Evolutionary conservation across 2,888 invertebrate genomes (phyloP), one percentile per base, ranked within the genome.

Genomic region (Toxonevra muliebris): DNA sequence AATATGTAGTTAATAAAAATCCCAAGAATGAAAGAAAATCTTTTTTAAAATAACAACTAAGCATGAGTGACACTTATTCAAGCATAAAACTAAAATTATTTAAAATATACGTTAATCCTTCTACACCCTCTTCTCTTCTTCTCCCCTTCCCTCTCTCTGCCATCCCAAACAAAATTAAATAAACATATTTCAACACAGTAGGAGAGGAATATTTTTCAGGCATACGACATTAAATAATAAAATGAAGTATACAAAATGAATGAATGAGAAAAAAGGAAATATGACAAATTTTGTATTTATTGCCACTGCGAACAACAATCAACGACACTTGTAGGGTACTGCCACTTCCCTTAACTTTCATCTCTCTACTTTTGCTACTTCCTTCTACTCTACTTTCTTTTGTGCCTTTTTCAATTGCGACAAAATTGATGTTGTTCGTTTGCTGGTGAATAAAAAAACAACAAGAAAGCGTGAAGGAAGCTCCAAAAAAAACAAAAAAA

Each of bases 281-380:
- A 60, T 60, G 60, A 61, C 60, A 45, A 30, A 60, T 66, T 65
- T 58, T 42, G 52, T 30, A 13, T 59, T 58, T 66, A 53, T 60
- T 50, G 66, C 50, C 60, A 57, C 41, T n/a, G 42, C 59, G 8
- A 19, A 55, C 57, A 15, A 13, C 30, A 30, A 13, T n/a, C 57
- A 40, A 12, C 48, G 17, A 15, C 60, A 43, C 60, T 60, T 60
- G 60, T 43, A 43, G 60, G 60, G 60, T 43, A 30, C 7, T 60
- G 60, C 60, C 45, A 40, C 57, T 57, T 10, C 12, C 15, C 11
- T 48, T 12, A 10, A 15, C 48, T 30, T 30, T 30, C 30, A 30
- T 2, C 30, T 30, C 7, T 30, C 8, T 2, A 2, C 50, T 48
- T 13, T 8, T 7, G 50, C 15, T 48, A 2, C 15, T 48, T 15